These are phyloP conservation scores for Neomorphus geoffroyi DNA, from an alignment of 2,797 vertebrate genomes.

Conservation along the genomic window DNA sequence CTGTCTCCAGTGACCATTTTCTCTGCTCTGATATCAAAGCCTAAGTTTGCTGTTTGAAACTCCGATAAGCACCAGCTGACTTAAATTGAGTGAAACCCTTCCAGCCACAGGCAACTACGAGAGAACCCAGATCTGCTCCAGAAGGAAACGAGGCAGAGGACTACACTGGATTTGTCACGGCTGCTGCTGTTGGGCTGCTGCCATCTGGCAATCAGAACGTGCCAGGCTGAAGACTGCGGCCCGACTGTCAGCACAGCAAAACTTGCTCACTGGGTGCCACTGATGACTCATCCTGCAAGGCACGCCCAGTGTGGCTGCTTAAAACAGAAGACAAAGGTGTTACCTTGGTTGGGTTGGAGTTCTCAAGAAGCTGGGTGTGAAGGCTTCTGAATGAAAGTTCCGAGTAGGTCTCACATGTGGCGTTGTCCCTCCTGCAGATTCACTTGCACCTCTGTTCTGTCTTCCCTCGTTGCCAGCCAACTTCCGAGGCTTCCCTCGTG, in stretches of 20 bases:
- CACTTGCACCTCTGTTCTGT: background rate
- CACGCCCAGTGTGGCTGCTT: background rate
- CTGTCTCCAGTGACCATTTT: background rate
- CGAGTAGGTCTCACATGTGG: background rate
- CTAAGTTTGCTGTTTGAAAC: background rate
- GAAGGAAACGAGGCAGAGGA: rapidly evolving
- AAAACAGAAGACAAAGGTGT: rapidly evolving
- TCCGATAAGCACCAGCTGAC: background rate
- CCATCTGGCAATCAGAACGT: rapidly evolving
- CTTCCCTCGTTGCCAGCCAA: background rate
- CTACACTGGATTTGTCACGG: rapidly evolving
- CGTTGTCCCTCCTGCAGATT: background rate
- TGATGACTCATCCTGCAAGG: rapidly evolving
- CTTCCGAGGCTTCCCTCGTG: background rate
- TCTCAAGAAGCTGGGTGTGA: background rate
- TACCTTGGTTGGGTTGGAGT: conserved; percentile 49
- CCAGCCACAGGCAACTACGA: rapidly evolving
- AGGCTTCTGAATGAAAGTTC: background rate
- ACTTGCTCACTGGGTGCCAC: background rate
- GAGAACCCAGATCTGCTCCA: rapidly evolving
- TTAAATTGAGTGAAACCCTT: background rate
- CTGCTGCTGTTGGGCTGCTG: background rate
- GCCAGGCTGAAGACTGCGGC: background rate
- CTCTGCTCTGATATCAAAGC: background rate
- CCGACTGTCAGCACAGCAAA: background rate